Evolutionary conservation across 2,113 vertebrate genomes (phyloP).

Genomic region (Andinoacara biseriatus): DNA sequence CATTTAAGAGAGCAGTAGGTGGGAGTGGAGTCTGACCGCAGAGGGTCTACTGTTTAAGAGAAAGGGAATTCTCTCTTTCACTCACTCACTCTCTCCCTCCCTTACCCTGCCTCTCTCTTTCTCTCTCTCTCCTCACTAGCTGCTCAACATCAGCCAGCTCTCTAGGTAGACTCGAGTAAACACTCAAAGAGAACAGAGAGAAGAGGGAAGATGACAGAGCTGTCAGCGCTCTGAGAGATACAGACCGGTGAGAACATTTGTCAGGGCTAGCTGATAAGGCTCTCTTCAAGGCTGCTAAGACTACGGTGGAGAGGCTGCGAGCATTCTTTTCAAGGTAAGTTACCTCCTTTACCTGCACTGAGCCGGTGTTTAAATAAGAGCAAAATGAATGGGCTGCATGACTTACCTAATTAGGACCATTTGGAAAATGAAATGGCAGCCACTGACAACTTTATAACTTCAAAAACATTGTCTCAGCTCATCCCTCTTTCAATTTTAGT

Average conservation of each 20-base stretch:
- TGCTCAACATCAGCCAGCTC: slow-evolving; percentile 69
- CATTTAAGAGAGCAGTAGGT: slow-evolving; percentile 78
- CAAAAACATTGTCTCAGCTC: neutral
- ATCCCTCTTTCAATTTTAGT: neutral
- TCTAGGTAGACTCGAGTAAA: slow-evolving; percentile 69
- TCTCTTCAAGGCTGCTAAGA: slow-evolving; percentile 12
- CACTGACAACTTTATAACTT: slow-evolving; percentile 5
- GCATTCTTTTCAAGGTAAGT: slow-evolving; percentile 68
- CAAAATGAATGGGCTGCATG: slow-evolving; percentile 4
- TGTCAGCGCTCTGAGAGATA: slow-evolving; percentile 75
- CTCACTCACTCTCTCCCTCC: slow-evolving; percentile 56
- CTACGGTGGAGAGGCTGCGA: slow-evolving; percentile 37
- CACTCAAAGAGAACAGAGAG: slow-evolving; percentile 62
- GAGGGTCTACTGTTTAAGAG: slow-evolving; percentile 82
- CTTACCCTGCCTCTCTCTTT: slow-evolving; percentile 28
- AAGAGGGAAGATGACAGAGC: slow-evolving; percentile 75
- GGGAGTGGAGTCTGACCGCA: slow-evolving; percentile 83
- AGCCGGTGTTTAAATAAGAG: slow-evolving; percentile 14
- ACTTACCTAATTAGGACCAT: slow-evolving; percentile 22
- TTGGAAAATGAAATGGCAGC: neutral
- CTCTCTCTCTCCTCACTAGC: slow-evolving; percentile 60
- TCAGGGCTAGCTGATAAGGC: slow-evolving; percentile 45
- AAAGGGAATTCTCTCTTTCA: slow-evolving; percentile 78
- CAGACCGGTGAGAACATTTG: slow-evolving; percentile 54
- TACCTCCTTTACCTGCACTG: slow-evolving; percentile 61